phyloP scores from a whole-genome alignment of 2,797 vertebrate genomes.

The Ciconia nigra region DNA sequence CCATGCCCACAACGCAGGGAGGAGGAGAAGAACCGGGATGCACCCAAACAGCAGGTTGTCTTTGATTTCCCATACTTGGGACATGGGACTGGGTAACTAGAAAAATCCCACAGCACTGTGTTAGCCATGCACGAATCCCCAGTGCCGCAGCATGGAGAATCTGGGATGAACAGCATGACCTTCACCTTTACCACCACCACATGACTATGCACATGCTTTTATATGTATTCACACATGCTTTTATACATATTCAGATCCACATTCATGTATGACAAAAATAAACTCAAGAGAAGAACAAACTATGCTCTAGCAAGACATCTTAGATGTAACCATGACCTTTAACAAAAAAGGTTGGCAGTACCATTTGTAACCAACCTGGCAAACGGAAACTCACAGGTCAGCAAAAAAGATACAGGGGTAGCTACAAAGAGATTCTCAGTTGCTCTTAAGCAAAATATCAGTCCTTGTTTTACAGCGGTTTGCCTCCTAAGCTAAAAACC shows the following conservation, averaged over 20 bases:
- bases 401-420: not conserved
- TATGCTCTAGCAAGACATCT: not conserved
- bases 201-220: fast-evolving
- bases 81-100: not conserved
- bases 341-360: not conserved
- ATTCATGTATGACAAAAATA: not conserved
- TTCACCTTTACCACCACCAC: not conserved
- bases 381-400: not conserved
- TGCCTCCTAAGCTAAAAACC: not conserved
- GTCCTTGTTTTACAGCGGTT: not conserved
- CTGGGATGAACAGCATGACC: not conserved
- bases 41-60: not conserved
- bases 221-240: not conserved
- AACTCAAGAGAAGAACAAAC: not conserved
- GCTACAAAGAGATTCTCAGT: not conserved
- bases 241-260: not conserved
- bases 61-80: not conserved
- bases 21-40: not conserved
- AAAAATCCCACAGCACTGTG: not conserved
- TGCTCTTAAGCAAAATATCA: not conserved
- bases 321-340: not conserved
- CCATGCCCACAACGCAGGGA: not conserved
- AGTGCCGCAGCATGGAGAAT: not conserved
- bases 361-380: not conserved
- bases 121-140: not conserved